Evolutionary conservation across 2,888 invertebrate species (phyloP), one percentile per base, ranked within the genome.

Genomic region (Oscheius sp.): DNA sequence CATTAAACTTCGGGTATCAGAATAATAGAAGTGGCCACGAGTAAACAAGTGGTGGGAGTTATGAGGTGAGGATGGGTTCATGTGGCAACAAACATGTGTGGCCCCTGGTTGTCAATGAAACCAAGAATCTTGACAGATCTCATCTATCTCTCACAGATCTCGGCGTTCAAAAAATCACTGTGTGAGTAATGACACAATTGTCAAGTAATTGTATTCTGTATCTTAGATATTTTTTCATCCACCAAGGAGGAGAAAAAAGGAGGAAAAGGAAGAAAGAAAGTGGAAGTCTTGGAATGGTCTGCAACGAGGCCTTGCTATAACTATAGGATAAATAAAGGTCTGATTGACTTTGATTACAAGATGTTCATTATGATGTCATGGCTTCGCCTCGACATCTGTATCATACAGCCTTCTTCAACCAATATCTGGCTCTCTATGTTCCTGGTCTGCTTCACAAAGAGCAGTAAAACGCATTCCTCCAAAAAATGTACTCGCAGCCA

Each of bases 321-420:
- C n/a, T 41, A 20, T 17, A 41, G 41, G 20, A 41, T 41, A 41
- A 33, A 54, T 54, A 33, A 17, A 22, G 54, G 32, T 33, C 33
- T 36, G 54, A 54, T 54, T 54, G 32, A 28, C 32, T 33, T 54
- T 33, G 33, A 32, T 33, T 20, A 54, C 32, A 54, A 54, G 54
- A 24, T 17, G 33, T 54, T 54, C 54, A 36, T 54, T 33, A 28
- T 54, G 54, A 17, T 54, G n/a, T 32, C 33, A 20, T 36, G 54
- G 20, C 32, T 20, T n/a, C n/a, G 22, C 2, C 20, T 14, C 33
- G 22, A 47, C 20, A 47, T 47, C 22, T 24, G 47, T 22, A 24
- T 20, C 3, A 24, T 12, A 47, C 41, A 41, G n/a, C 12, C 20
- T 41, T 36, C 36, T 41, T 12, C 41, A 17, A 14, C 12, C n/a